Evolutionary conservation across 1,140 invertebrate species (phyloP).

Genomic region (Whitmania pigra): DNA sequence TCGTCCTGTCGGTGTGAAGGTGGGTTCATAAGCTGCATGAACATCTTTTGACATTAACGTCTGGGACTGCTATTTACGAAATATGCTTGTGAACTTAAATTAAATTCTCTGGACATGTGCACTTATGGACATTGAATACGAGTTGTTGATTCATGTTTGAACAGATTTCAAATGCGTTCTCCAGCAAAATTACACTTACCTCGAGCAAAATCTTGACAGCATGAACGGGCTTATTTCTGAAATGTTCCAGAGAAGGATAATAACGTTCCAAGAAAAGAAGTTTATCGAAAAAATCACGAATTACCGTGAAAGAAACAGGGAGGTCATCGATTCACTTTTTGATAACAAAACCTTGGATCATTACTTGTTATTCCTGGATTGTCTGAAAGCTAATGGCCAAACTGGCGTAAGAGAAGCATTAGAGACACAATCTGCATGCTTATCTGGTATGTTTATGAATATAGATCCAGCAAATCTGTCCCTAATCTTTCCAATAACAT

Average conservation of each 20-base stretch:
- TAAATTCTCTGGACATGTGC: too few species aligned
- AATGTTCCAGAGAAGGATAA: constrained; percentile 2
- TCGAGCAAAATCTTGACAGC: background rate
- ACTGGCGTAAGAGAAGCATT: background rate
- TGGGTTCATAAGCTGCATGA: too few species aligned
- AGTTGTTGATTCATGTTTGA: too few species aligned
- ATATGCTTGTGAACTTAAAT: too few species aligned
- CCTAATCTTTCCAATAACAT: background rate
- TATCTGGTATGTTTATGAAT: background rate
- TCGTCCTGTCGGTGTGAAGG: too few species aligned
- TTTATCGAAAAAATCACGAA: background rate
- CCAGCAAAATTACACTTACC: background rate
- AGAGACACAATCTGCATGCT: background rate
- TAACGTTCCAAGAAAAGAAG: background rate
- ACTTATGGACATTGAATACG: too few species aligned
- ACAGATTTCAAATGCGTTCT: constrained; percentile 2
- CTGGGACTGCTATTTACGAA: too few species aligned
- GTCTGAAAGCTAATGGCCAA: background rate
- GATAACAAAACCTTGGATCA: background rate
- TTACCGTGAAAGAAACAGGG: background rate
- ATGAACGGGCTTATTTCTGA: background rate
- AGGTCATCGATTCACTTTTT: background rate
- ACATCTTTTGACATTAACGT: too few species aligned
- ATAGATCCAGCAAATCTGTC: background rate
- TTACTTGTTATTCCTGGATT: constrained; percentile 5